Evolutionary conservation across 2,113 vertebrate species (phyloP).

Genomic region (Noctilio leporinus): DNA sequence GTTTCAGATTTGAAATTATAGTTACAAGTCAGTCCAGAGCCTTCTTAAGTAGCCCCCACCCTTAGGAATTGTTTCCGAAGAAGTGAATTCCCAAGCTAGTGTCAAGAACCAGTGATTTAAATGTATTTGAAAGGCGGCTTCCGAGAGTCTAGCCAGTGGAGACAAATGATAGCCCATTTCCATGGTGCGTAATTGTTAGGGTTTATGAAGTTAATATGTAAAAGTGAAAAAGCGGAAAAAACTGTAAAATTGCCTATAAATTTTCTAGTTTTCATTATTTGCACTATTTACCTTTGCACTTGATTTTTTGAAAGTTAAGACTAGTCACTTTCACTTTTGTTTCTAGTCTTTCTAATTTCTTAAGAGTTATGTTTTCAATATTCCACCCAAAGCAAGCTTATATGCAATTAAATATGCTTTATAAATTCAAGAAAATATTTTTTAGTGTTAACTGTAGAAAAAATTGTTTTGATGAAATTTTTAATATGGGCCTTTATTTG

Average conservation of each 20-base stretch:
- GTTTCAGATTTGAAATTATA: constrained; percentile 51
- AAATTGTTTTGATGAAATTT: constrained; percentile 71
- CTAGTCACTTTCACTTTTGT: constrained; percentile 74
- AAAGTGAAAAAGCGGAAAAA: constrained; percentile 64
- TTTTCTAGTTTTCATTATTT: constrained; percentile 69
- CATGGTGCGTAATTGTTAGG: constrained; percentile 69
- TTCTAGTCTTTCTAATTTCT: constrained; percentile 72
- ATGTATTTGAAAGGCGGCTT: constrained; percentile 52
- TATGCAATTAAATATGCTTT: constrained; percentile 71
- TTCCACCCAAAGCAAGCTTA: constrained; percentile 70
- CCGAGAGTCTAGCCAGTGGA: constrained; percentile 53
- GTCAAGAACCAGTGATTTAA: constrained; percentile 65
- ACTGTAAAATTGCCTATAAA: constrained; percentile 64
- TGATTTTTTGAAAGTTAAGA: constrained; percentile 68
- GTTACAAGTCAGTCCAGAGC: constrained; percentile 19
- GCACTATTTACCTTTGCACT: constrained; percentile 74
- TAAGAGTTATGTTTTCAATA: constrained; percentile 65
- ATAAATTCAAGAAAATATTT: constrained; percentile 68
- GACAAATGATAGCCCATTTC: constrained; percentile 68
- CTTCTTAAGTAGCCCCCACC: constrained; percentile 46
- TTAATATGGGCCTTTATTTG: constrained; percentile 66
- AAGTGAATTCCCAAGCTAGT: constrained; percentile 48
- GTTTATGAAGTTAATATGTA: constrained; percentile 58
- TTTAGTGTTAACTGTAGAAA: constrained; percentile 62
- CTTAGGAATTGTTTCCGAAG: constrained; percentile 49